Evolutionary conservation across 2,797 vertebrate genomes (phyloP).

Genomic region (Sarcoramphus papa): DNA sequence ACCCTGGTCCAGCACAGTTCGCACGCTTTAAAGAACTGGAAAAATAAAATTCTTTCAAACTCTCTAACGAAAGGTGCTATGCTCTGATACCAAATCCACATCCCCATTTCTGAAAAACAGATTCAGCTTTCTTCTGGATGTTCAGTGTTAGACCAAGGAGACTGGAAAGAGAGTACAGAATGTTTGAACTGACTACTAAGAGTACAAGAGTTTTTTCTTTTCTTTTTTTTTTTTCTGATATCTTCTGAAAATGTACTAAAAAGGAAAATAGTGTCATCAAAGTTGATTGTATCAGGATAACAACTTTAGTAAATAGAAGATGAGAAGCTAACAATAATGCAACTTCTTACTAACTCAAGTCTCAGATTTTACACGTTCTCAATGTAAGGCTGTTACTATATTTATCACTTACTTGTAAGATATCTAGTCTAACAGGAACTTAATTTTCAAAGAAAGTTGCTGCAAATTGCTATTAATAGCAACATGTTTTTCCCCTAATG

Average conservation of each 20-base stretch:
- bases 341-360: background rate
- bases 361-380: background rate
- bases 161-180: background rate
- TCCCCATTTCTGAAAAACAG: background rate
- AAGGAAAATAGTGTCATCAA: background rate
- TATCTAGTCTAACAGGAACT: background rate
- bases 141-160: background rate
- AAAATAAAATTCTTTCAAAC: background rate
- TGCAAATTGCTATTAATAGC: background rate
- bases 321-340: background rate
- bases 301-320: background rate
- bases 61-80: background rate
- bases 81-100: background rate
- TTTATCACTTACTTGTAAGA: background rate
- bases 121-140: background rate
- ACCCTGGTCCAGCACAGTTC: background rate
- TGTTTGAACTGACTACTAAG: background rate
- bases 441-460: background rate
- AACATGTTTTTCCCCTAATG: background rate
- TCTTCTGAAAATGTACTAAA: background rate
- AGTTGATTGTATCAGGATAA: background rate
- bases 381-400: background rate
- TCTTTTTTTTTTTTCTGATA: fast-evolving
- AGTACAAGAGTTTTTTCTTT: background rate
- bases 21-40: background rate